Conservation (phyloP, 2,888 invertebrate genomes). For the Phymatocera aterrima region DNA sequence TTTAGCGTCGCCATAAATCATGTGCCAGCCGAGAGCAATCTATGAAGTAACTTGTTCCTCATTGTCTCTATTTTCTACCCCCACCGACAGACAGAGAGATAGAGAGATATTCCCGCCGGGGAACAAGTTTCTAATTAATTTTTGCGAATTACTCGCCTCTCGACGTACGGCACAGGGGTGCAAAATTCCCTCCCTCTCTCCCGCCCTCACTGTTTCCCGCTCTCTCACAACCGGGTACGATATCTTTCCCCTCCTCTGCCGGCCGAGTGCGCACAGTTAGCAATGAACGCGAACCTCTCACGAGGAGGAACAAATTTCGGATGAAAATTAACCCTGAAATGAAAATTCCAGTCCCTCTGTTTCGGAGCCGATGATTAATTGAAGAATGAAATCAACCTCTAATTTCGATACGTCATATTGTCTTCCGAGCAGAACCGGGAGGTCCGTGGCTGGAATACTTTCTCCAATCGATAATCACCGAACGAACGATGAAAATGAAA, state of each 20-base stretch:
- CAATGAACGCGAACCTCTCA: slow-evolving; percentile 1
- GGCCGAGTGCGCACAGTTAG: slow-evolving; percentile 41
- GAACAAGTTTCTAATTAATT: slow-evolving; percentile 71
- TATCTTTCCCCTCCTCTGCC: slow-evolving; percentile 63
- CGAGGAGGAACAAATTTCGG: neutral
- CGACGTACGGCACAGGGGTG: slow-evolving; percentile 61
- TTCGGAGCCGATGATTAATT: too few relatives aligned
- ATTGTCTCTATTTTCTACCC: slow-evolving; percentile 62
- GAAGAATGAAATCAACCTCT: too few relatives aligned
- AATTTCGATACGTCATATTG: too few relatives aligned
- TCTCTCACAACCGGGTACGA: slow-evolving; percentile 63
- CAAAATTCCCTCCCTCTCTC: slow-evolving; percentile 50
- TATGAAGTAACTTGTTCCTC: slow-evolving; percentile 62
- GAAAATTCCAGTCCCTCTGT: neutral
- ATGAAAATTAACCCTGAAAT: neutral
- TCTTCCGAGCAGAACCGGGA: too few relatives aligned
- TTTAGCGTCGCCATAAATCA: slow-evolving; percentile 26
- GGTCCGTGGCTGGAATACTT: too few relatives aligned
- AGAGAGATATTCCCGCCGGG: slow-evolving; percentile 58
- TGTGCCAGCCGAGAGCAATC: slow-evolving; percentile 54
- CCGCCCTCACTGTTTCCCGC: slow-evolving; percentile 1
- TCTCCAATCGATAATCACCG: too few relatives aligned
- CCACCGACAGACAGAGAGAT: too few relatives aligned
- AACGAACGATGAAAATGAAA: too few relatives aligned
- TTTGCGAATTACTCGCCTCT: slow-evolving; percentile 71